A percentile compares a stretch with the other conserved stretches of the same genome.
Conservation (phyloP, 2,113 vertebrate species). For the Chauna torquata region DNA sequence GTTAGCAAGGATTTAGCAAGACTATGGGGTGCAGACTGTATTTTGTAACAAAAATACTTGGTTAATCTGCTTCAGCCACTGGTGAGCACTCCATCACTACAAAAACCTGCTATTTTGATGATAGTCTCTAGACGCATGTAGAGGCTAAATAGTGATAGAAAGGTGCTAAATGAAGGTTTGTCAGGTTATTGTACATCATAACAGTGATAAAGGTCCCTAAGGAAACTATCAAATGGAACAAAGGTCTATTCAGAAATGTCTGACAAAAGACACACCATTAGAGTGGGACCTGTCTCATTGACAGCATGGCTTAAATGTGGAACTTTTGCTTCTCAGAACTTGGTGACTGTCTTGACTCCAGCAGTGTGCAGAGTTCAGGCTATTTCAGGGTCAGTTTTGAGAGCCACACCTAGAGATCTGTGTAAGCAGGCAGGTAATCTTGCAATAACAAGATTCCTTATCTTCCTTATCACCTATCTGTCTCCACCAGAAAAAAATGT, state of each 20-base stretch:
- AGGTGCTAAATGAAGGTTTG: constrained; percentile 72
- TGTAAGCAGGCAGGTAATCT: not conserved
- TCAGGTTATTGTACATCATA: constrained; percentile 63
- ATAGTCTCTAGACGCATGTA: not conserved
- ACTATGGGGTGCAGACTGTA: not conserved
- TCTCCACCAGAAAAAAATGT: not conserved
- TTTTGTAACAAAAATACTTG: not conserved
- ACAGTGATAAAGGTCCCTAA: constrained; percentile 65
- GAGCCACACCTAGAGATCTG: not conserved
- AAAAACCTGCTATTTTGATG: constrained; percentile 3
- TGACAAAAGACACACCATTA: constrained; percentile 67
- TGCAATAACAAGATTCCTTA: not conserved
- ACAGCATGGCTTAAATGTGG: constrained; percentile 67
- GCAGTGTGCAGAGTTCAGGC: not conserved
- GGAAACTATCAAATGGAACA: constrained; percentile 69
- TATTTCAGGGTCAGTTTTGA: constrained; percentile 40
- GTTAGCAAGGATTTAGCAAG: constrained; percentile 7
- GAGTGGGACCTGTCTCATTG: constrained; percentile 63
- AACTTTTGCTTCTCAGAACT: constrained; percentile 46
- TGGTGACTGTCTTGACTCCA: constrained; percentile 12
- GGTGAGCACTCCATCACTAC: not conserved
- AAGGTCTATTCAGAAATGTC: constrained; percentile 66
- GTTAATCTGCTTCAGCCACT: constrained; percentile 23
- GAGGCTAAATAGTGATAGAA: constrained; percentile 60
- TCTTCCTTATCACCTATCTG: not conserved